Evolutionary conservation across 2,888 invertebrate species (phyloP).

Genomic region (Eilema sororculum): DNA sequence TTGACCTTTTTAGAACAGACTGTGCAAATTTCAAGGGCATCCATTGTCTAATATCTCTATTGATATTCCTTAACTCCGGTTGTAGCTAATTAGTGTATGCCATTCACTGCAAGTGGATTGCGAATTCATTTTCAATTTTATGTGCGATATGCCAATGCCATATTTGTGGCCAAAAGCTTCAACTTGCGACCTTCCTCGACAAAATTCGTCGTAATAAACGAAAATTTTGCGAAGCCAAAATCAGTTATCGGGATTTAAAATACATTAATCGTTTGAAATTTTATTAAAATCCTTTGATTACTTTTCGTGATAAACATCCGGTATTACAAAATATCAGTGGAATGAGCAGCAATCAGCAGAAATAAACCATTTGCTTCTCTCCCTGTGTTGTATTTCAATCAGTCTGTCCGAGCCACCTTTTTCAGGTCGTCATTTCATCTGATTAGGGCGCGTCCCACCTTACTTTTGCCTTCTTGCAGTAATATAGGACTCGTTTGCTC

Average conservation of each 20-base stretch:
- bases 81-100: conserved; percentile 31
- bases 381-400: no score
- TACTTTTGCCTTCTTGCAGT: no score
- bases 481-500: no score
- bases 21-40: conserved; percentile 42
- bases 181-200: background rate
- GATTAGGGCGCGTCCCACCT: no score
- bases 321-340: background rate
- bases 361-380: background rate
- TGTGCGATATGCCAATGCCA: no score
- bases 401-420: no score
- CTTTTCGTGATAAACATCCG: background rate
- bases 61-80: conserved; percentile 29
- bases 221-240: background rate
- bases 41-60: conserved; percentile 44
- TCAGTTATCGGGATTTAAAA: background rate
- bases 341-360: background rate
- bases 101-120: conserved; percentile 36
- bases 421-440: no score
- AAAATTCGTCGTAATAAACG: background rate
- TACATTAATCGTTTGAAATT: no score
- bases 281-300: background rate
- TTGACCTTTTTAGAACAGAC: conserved; percentile 45
- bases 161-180: background rate
- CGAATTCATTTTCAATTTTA: conserved; percentile 14